Evolutionary conservation across 2,888 invertebrate species (phyloP), one percentile per base, ranked within the genome.

Genomic region (Macrosoma leucophasiata): DNA sequence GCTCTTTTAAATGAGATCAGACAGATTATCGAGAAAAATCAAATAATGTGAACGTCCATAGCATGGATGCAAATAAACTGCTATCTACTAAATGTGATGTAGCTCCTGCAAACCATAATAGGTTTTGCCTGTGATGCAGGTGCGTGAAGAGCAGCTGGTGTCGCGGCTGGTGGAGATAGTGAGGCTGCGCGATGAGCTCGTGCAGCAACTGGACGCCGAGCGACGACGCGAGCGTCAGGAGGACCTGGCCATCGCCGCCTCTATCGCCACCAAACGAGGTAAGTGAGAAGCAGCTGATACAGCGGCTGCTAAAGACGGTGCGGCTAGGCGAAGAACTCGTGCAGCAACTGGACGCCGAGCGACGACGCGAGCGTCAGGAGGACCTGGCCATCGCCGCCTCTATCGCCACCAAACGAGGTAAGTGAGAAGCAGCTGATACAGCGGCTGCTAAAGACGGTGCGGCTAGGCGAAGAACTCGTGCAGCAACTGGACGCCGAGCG

Each of bases 121-220:
- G 13, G 20, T 19, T 28, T n/a, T 12, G 3, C 7, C 4, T 28
- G 20, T 33, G 9, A 12, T 15, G 9, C 38, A 84, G 78, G 88
- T 90, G 3, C 88, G 90, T 29, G 96, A 96, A 70, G 95, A 96
- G 60, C 89, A 90, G 47, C 78, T 97, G 38, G 92, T 96, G 49
- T 87, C 90, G 23, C 86, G 90, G 10, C 70, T 88, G 45, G 86
- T 88, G 41, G 84, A 86, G 52, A 78, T 84, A 29, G 97, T 97
- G 14, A 93, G 94, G 56, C 86, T 92, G 64, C 88, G 97, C 27
- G 96, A 96, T 70, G 93, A 94, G 72, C 93, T 97, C 32, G 91
- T 97, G 14, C 95, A 97, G 62, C 94, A 94, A 71, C 86, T 97
- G 36, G 95, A 95, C 76, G 91, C 92, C 82, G 95, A 95, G 75